Evolutionary conservation across 2,113 vertebrate genomes (phyloP).

Genomic region (Columba livia): DNA sequence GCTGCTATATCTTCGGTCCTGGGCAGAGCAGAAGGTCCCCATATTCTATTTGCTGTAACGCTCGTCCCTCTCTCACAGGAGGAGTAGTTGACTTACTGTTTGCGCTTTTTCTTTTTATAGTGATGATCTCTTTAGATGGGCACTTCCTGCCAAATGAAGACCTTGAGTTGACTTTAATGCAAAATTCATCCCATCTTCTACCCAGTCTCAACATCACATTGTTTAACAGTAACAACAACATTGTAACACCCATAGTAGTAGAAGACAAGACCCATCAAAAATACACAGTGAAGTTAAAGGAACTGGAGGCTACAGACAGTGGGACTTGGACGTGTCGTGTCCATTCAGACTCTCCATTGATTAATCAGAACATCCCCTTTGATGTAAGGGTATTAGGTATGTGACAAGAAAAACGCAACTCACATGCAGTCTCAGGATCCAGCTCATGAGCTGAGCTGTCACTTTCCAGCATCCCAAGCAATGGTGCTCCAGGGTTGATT

Average conservation of each 20-base stretch:
- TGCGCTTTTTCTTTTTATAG: constrained; percentile 1
- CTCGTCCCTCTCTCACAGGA: background rate
- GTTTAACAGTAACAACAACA: background rate
- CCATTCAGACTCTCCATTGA: background rate
- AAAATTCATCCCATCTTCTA: background rate
- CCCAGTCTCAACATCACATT: background rate
- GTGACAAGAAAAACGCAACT: background rate
- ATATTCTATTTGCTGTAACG: background rate
- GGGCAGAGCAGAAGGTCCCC: background rate
- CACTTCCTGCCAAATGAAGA: constrained; percentile 19
- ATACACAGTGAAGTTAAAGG: background rate
- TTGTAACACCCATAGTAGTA: background rate
- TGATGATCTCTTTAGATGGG: background rate
- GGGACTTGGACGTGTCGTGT: constrained; percentile 65
- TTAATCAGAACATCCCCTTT: background rate
- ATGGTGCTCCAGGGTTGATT: background rate
- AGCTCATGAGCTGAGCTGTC: background rate
- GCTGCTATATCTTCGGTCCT: background rate
- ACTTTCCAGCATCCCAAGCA: background rate
- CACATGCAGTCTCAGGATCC: background rate
- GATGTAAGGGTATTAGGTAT: constrained; percentile 70
- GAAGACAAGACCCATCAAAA: fast-evolving
- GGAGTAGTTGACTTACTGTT: background rate
- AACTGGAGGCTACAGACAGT: background rate
- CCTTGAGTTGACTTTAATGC: constrained; percentile 38